A percentile compares a stretch with the other conserved stretches of the same genome.
Evolutionary conservation across 2,888 invertebrate species (phyloP).

Genomic region (Synergus umbraculus): DNA sequence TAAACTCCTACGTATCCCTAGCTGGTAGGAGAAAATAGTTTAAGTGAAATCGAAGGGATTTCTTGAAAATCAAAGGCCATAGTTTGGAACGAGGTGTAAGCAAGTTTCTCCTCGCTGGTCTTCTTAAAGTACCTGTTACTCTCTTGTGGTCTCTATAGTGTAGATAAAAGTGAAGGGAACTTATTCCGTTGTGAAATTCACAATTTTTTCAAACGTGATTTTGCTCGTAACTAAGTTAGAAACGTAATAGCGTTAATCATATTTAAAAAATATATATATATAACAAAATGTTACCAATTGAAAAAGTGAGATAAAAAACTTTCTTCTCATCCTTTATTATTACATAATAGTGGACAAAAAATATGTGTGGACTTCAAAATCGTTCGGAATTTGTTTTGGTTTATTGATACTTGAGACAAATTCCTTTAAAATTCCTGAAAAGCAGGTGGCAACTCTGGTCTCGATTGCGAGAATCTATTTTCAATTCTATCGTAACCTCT

Average conservation of each 20-base stretch:
- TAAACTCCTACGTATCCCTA: neutral
- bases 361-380: slow-evolving; percentile 4
- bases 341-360: slow-evolving; percentile 36
- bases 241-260: neutral
- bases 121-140: slow-evolving; percentile 10
- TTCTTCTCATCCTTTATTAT: neutral
- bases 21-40: neutral
- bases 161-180: slow-evolving; percentile 12
- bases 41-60: neutral
- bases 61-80: neutral
- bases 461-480: too few species aligned
- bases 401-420: too few species aligned
- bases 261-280: neutral
- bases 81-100: neutral
- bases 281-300: neutral
- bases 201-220: neutral
- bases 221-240: neutral
- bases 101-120: neutral
- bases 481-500: too few species aligned
- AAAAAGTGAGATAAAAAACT: neutral
- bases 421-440: too few species aligned
- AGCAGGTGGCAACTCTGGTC: too few species aligned
- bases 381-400: too few species aligned
- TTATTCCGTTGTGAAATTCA: neutral
- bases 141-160: neutral